Evolutionary conservation across 2,888 invertebrate species (phyloP), one percentile per base, ranked within the genome.

Genomic region (Drosophila birchii): DNA sequence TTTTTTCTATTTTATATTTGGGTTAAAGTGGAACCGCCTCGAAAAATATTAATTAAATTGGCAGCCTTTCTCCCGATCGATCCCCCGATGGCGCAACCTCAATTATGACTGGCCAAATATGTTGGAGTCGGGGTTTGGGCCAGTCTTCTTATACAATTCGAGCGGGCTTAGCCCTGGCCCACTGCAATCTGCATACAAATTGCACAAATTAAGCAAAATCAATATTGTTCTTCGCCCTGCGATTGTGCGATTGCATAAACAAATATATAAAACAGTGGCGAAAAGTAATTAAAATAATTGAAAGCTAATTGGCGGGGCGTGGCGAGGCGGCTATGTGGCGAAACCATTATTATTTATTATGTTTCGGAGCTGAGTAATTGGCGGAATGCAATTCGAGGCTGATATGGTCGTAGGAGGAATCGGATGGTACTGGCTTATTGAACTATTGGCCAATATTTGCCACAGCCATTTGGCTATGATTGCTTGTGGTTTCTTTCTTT

Each of bases 141-240:
- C 51, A 36, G 34, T 53, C 36, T 49, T 74, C 71, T 56, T 63
- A 55, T 73, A 66, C 36, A 49, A 59, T 39, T 32, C 64, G 39
- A 64, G 79, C 56, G 61, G 78, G 56, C 59, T 60, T 60, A 69
- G 71, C 76, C 73, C 56, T 79, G 74, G 76, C 20, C 61, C 39
- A 69, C 49, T 78, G 68, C 77, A 76, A 70, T 80, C 71, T 77
- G 85, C 83, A 86, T 86, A 85, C 69, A 87, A 86, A 87, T 75
- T 74, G 76, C 81, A 79, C 63, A 60, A 75, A 84, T 85, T 85
- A 85, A 76, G 63, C 29, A 36, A 8, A 18, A 44, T 59, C 36
- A 41, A 66, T 64, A 55, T 12, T 43, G 68, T 66, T 68, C 61
- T 61, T 56, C 66, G 20, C 20, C 29, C 57, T 45, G 63, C 44